Conservation (phyloP, 2,797 vertebrate genomes). For the Oreortyx pictus region DNA sequence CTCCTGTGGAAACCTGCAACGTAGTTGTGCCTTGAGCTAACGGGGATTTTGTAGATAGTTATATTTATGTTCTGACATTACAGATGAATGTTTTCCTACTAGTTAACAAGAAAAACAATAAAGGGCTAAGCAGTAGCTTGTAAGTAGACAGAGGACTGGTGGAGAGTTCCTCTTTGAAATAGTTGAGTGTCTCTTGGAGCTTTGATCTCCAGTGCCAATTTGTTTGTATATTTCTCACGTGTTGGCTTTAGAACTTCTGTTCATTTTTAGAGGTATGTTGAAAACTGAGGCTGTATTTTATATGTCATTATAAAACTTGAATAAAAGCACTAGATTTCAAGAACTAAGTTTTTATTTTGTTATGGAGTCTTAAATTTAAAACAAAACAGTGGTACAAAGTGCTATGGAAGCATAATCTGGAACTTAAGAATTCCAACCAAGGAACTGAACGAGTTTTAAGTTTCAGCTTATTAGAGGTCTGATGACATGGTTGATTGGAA, state of each 20-base stretch:
- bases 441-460: background rate
- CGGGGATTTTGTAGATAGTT: background rate
- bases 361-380: background rate
- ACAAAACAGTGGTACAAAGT: background rate
- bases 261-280: background rate
- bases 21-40: background rate
- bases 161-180: background rate
- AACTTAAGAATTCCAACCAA: background rate
- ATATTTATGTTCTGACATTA: background rate
- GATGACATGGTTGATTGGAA: background rate
- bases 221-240: background rate
- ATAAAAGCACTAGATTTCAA: constrained; percentile 28
- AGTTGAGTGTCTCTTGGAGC: background rate
- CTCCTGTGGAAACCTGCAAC: background rate
- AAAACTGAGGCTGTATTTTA: constrained; percentile 28
- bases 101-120: background rate
- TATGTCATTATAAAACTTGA: background rate
- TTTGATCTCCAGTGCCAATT: background rate
- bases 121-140: background rate
- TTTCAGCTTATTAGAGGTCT: background rate
- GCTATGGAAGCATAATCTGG: background rate
- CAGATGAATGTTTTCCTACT: background rate
- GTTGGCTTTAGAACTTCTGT: background rate
- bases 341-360: background rate
- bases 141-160: background rate